Base-by-base conservation (phyloP, 2,888 invertebrate genomes). In the Exephanes ischioxanthus region DNA sequence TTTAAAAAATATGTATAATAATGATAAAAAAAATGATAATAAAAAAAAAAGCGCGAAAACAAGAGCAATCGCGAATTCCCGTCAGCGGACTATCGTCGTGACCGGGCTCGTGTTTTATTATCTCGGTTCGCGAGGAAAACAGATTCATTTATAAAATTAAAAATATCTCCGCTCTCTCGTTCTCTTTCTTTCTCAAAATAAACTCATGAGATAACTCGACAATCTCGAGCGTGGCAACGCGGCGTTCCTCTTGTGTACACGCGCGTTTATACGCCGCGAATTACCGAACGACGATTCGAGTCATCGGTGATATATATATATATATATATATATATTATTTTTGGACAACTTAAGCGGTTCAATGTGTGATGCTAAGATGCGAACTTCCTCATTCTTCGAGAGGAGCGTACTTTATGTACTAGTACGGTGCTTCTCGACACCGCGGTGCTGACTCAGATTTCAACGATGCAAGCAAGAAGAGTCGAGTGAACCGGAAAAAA, bases 141-240 rank as follows among this genome's bases (percentile, higher is more conserved):
- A 73, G 75, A 75, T 75, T 75, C 45, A 63, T 75, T 75, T 75
- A 48, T 75, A 22, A n/a, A 75, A 75, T 75, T 75, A 53, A 33
- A 73, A 72, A 73, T 81, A 72, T 63, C 33, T 14, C 58, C 2
- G 53, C 22, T 58, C 61, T 63, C 33, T 58, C 53, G 48, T n/a
- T 53, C 26, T 66, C 45, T 55, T n/a, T 70, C 45, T 68, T 30
- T 26, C 80, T 73, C 63, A 70, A 76, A 82, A 77, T 82, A 71
- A 82, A 77, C 76, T 63, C 37, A 51, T 53, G 71, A 66, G 83
- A 83, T 73, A 76, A 58, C 67, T 67, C 66, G 26, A 9, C 45
- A 5, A 41, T 9, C 41, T 41, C 48, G 53, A 48, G 26, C 48
- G 51, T 41, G 67, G 22, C 45, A 37, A n/a, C 48, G 51, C 51